phyloP scores from a whole-genome alignment of 2,113 vertebrate genomes.

The Loxodonta africana region DNA sequence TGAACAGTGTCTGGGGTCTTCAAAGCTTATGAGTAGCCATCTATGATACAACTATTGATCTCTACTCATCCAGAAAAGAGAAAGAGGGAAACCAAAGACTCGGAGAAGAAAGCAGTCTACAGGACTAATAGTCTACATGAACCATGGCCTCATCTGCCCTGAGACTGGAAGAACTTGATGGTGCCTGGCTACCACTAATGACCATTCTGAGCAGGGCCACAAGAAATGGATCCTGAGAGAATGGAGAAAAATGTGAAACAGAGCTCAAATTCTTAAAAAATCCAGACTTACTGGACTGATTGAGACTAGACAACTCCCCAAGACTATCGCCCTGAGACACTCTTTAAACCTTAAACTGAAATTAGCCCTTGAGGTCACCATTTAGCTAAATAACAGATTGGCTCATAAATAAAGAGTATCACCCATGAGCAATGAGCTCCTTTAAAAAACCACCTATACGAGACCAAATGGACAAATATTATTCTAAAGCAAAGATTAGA shows the following conservation, averaged over 20 bases:
- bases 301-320: not conserved
- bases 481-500: not conserved
- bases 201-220: not conserved
- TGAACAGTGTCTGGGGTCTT: not conserved
- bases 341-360: not conserved
- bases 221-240: not conserved
- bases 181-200: not conserved
- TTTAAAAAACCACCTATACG: not conserved
- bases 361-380: not conserved
- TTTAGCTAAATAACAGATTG: not conserved
- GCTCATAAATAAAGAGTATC: not conserved
- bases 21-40: not conserved
- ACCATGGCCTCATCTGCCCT: not conserved
- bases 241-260: not conserved
- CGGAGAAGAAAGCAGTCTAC: not conserved
- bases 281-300: not conserved
- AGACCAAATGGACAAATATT: not conserved
- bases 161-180: not conserved
- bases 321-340: not conserved
- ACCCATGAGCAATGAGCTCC: not conserved
- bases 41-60: not conserved
- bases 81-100: not conserved
- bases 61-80: not conserved
- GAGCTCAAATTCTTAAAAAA: not conserved
- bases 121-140: not conserved